Evolutionary conservation across 2,797 vertebrate genomes (phyloP), one percentile per base, ranked within the genome.

Genomic region (Cyclopterus lumpus): DNA sequence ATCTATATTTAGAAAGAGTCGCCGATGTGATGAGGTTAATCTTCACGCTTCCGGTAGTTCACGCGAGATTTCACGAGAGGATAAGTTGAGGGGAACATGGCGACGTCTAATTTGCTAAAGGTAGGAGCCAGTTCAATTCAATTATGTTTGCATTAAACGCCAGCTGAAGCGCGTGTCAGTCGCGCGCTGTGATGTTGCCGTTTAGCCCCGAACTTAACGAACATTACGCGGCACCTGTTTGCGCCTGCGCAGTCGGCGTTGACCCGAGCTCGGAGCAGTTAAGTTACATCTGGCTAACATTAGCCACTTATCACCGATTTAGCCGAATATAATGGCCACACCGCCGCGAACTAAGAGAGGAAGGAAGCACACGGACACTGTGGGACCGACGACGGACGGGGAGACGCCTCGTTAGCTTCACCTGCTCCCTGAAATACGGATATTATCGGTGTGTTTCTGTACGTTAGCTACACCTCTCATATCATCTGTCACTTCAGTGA

Each of bases 91-190:
- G 95, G 95, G 93, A 97, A 97, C 96, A 99, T 99, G 97, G 97
- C 97, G 97, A 96, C 96, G 96, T 97, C 97, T 95, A 96, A 99
- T 97, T 96, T 99, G 93, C 94, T 99, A 94, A 99, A 99, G 97
- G 97, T 99, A 97, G 93, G 96, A 89, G 30, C 81, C 67, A 83
- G 82, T 91, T 81, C 85, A 83, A 88, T 92, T 88, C 84, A 89
- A 78, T 89, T 68, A 71, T 83, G 15, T 68, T n/a, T 4, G 44
- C 30, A 12, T 79, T 67, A 64, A 65, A 42, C 73, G 69, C 38
- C 54, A 18, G 11, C 20, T 15, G 16, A 46, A 16, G 26, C 11
- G 67, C 48, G 40, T 92, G 91, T 86, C 91, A 90, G 49, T n/a
- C 46, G 32, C 48, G 24, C 2, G 0, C 4, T 2, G 68, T 6